These are phyloP conservation scores for Polietes domitor DNA, from an alignment of 2,888 invertebrate species.

Conservation along the genomic window DNA sequence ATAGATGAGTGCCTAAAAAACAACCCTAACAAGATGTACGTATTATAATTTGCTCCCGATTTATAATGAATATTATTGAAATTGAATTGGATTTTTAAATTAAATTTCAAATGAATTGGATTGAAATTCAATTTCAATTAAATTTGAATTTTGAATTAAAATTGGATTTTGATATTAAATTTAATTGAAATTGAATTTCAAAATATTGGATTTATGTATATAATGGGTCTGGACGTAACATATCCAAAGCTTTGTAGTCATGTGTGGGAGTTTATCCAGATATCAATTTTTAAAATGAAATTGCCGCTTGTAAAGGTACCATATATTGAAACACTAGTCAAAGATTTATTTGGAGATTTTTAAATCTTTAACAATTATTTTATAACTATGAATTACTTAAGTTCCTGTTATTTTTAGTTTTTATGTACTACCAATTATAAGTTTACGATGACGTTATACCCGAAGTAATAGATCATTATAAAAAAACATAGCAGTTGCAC, in stretches of 20 bases:
- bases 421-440: not conserved
- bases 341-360: conserved; percentile 17
- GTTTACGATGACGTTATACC: not conserved
- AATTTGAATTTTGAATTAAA: too few species aligned
- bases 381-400: not conserved
- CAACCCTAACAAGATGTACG: too few species aligned
- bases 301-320: conserved; percentile 17
- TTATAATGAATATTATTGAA: too few species aligned
- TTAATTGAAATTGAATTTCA: too few species aligned
- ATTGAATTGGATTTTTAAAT: too few species aligned
- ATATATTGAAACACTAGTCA: conserved; percentile 26
- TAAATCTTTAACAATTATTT: not conserved
- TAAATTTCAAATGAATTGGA: too few species aligned
- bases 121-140: too few species aligned
- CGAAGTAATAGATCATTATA: not conserved
- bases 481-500: conserved; percentile 7
- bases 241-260: conserved; percentile 34
- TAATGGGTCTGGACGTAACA: conserved; percentile 25
- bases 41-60: too few species aligned
- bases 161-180: too few species aligned
- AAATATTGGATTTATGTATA: conserved; percentile 37
- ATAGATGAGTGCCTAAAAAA: too few species aligned
- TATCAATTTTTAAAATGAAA: conserved; percentile 29
- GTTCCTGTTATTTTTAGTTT: not conserved
- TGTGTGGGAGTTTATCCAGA: conserved; percentile 41